These are phyloP conservation scores for Xylocampa areola DNA, from an alignment of 2,888 invertebrate genomes.

Conservation along the genomic window DNA sequence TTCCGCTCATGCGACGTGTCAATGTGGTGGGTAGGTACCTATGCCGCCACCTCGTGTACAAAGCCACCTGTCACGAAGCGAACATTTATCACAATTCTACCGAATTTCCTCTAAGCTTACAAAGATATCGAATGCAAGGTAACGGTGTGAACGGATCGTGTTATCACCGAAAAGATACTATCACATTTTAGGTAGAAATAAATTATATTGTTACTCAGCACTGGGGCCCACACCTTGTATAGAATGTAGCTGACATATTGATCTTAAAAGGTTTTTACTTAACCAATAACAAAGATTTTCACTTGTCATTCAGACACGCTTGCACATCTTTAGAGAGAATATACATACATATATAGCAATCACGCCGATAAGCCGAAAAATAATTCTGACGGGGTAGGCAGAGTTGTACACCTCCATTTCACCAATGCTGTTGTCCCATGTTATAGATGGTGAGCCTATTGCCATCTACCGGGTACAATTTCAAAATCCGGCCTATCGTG, in stretches of 20 bases:
- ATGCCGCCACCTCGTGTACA: constrained; percentile 73
- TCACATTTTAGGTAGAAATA: constrained; percentile 11
- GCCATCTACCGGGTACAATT: no score
- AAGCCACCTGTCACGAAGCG: constrained; percentile 76
- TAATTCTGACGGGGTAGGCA: no score
- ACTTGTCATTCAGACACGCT: constrained; percentile 9
- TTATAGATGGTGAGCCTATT: no score
- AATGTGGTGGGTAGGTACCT: no score
- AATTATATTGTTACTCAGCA: constrained; percentile 1
- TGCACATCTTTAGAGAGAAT: background rate
- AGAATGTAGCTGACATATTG: constrained; percentile 9
- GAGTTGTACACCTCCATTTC: no score
- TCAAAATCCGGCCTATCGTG: no score
- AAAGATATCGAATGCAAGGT: constrained; percentile 57
- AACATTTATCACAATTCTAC: constrained; percentile 81
- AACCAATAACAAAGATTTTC: constrained; percentile 19
- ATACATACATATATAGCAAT: background rate
- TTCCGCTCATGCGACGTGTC: constrained; percentile 74
- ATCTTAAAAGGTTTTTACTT: constrained; percentile 17
- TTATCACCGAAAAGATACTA: constrained; percentile 35
- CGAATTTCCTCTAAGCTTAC: constrained; percentile 65
- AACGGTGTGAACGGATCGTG: constrained; percentile 41
- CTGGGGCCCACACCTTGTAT: background rate
- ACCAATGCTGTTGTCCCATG: no score
- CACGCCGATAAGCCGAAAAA: no score